phyloP scores from a whole-genome alignment of 2,113 vertebrate species.

The Cnemophilus loriae region DNA sequence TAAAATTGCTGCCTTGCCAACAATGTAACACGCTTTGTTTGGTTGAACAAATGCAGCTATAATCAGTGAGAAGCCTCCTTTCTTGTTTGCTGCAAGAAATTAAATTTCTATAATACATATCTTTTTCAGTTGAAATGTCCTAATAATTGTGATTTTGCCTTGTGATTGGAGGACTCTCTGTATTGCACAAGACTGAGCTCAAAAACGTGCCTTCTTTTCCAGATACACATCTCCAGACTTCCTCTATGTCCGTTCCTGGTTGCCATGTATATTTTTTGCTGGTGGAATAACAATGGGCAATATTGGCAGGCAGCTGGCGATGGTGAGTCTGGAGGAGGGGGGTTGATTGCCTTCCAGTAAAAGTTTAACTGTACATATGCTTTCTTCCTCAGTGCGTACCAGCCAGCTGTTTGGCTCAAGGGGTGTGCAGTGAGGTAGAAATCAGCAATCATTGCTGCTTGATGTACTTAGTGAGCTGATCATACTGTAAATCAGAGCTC shows the following conservation, averaged over 20 bases:
- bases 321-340: slow-evolving; percentile 74
- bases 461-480: not conserved
- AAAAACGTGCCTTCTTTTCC: not conserved
- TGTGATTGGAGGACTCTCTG: not conserved
- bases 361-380: not conserved
- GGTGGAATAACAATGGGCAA: slow-evolving; percentile 98
- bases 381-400: not conserved
- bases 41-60: not conserved
- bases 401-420: not conserved
- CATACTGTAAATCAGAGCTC: not conserved
- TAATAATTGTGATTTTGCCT: not conserved
- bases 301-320: slow-evolving; percentile 91
- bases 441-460: not conserved
- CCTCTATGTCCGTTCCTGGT: slow-evolving; percentile 94
- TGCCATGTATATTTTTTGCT: slow-evolving; percentile 97
- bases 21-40: not conserved
- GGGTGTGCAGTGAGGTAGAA: not conserved
- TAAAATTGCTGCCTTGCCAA: not conserved
- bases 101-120: not conserved
- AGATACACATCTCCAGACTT: slow-evolving; percentile 96
- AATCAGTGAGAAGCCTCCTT: not conserved
- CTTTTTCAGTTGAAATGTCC: not conserved
- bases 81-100: not conserved
- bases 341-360: not conserved
- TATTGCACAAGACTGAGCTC: not conserved